phyloP scores from a whole-genome alignment of 2,888 invertebrate species.

The Heliconius aoede region DNA sequence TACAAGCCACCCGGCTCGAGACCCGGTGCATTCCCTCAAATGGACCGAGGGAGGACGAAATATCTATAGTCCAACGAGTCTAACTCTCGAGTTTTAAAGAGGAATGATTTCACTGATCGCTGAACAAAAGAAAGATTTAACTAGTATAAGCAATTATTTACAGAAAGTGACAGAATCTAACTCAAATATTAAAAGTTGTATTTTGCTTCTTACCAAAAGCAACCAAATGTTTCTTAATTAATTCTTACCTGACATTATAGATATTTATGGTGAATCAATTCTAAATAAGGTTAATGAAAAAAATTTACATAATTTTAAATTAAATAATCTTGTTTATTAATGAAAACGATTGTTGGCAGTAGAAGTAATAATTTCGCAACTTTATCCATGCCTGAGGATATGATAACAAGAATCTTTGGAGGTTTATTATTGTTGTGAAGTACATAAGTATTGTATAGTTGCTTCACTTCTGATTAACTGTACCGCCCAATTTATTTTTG shows the following conservation, averaged over 20 bases:
- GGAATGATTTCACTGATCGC: too few species aligned
- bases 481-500: background rate
- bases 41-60: too few species aligned
- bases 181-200: too few species aligned
- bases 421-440: background rate
- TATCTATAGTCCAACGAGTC: too few species aligned
- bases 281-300: slow-evolving; percentile 2
- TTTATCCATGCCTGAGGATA: background rate
- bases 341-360: background rate
- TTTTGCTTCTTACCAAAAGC: too few species aligned
- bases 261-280: slow-evolving; percentile 2
- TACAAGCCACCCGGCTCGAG: too few species aligned
- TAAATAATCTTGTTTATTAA: slow-evolving; percentile 5
- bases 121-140: too few species aligned
- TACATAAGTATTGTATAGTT: background rate
- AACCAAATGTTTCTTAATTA: background rate
- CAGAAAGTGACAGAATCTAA: too few species aligned
- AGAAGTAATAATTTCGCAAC: background rate
- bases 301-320: slow-evolving; percentile 3
- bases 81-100: too few species aligned
- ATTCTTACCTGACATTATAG: slow-evolving; percentile 11
- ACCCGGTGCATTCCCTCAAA: too few species aligned
- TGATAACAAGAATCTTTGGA: background rate
- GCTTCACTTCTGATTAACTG: background rate
- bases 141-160: too few species aligned